phyloP scores from a whole-genome alignment of 2,888 invertebrate species.

The Lepetodrilus schrolli region DNA sequence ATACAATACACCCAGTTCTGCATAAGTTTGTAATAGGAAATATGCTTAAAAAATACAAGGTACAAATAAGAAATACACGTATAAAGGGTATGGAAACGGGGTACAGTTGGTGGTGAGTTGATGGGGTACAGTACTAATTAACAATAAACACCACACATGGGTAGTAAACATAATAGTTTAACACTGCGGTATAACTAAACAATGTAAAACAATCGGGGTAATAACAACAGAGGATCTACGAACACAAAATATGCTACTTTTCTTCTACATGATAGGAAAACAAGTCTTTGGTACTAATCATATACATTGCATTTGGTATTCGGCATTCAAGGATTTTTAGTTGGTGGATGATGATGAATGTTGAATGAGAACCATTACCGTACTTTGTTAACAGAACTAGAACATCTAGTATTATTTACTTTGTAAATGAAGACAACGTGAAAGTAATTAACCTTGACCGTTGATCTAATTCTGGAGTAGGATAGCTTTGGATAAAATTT shows the following conservation, averaged over 20 bases:
- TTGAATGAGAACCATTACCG: background rate
- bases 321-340: constrained; percentile 6
- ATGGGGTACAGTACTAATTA: background rate
- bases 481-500: no score
- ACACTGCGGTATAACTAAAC: background rate
- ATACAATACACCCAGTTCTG: constrained; percentile 21
- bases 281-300: constrained; percentile 17
- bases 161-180: background rate
- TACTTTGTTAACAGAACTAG: no score
- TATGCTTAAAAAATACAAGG: constrained; percentile 11
- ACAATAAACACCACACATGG: constrained; percentile 1
- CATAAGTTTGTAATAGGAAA: constrained; percentile 21
- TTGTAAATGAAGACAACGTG: no score
- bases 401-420: no score
- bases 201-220: no score
- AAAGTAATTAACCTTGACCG: no score
- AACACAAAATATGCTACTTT: background rate
- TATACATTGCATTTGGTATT: constrained; percentile 26
- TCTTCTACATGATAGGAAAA: background rate
- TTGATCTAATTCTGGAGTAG: no score
- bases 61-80: constrained; percentile 22
- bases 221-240: background rate
- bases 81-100: background rate
- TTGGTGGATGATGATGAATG: background rate
- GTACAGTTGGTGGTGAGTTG: background rate